These are phyloP conservation scores for Drosophila repletoides DNA, from an alignment of 1,140 invertebrate genomes.

Conservation along the genomic window DNA sequence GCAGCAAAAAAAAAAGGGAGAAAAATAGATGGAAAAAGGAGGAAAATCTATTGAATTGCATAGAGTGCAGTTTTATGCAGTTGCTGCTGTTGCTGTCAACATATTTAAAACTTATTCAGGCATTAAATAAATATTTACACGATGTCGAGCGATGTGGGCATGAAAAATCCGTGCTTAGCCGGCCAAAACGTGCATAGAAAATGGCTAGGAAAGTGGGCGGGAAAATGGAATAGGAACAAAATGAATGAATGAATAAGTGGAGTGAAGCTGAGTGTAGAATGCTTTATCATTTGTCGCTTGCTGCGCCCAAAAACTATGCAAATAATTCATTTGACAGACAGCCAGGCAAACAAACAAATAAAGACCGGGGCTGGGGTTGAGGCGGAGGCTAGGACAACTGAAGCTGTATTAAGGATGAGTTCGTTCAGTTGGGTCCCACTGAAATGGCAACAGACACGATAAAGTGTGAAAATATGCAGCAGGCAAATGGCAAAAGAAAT, in stretches of 20 bases:
- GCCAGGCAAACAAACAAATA: slow-evolving; percentile 47
- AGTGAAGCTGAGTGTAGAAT: slow-evolving; percentile 17
- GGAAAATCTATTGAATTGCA: slow-evolving; percentile 38
- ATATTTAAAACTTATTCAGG: slow-evolving; percentile 77
- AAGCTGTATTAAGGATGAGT: no score
- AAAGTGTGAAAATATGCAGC: slow-evolving; percentile 75
- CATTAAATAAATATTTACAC: slow-evolving; percentile 75
- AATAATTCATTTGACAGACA: slow-evolving; percentile 80
- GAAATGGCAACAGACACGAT: slow-evolving; percentile 30
- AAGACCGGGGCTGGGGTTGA: background rate
- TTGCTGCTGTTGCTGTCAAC: slow-evolving; percentile 19
- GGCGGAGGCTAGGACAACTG: background rate
- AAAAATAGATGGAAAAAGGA: background rate
- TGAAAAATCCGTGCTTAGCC: slow-evolving; percentile 70
- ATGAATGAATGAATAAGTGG: slow-evolving; percentile 1
- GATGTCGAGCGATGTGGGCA: slow-evolving; percentile 29
- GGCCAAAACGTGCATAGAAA: slow-evolving; percentile 40
- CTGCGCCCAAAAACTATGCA: slow-evolving; percentile 68
- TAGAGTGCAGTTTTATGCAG: slow-evolving; percentile 26
- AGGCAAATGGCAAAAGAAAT: slow-evolving; percentile 68
- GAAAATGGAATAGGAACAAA: background rate
- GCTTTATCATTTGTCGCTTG: slow-evolving; percentile 52
- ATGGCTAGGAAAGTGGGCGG: background rate
- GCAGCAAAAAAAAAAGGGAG: background rate
- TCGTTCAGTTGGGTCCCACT: no score